Evolutionary conservation across 35 echinoderm and acorn worm species (phyloP).

Genomic region (Hemicentrotus pulcherrimus): DNA sequence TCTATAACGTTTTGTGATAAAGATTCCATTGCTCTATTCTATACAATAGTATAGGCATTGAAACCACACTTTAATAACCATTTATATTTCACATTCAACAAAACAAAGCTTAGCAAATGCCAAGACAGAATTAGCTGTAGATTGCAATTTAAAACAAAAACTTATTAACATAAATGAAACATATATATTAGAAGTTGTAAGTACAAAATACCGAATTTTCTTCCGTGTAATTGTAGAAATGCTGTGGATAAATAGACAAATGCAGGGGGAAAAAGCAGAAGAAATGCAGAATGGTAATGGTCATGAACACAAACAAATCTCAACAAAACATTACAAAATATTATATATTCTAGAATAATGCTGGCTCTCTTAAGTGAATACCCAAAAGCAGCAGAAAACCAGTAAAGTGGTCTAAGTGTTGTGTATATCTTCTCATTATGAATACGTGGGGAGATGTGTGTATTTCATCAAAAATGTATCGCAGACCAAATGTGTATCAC

Average conservation of each 20-base stretch:
- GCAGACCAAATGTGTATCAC: no score
- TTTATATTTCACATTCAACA: not conserved
- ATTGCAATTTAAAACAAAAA: conserved; percentile 3
- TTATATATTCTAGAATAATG: conserved; percentile 6
- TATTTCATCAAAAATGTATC: no score
- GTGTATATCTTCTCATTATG: not conserved
- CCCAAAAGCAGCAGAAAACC: not conserved
- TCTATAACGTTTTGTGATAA: not conserved
- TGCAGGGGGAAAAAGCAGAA: conserved; percentile 52
- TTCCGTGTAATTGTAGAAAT: conserved; percentile 45
- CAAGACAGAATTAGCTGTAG: not conserved
- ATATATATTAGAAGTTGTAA: conserved; percentile 26
- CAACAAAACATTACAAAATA: conserved; percentile 15
- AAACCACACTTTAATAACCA: not conserved
- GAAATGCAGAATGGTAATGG: conserved; percentile 40
- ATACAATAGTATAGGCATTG: not conserved
- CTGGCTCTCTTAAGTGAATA: not conserved
- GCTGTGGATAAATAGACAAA: conserved; percentile 45
- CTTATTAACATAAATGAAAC: not conserved
- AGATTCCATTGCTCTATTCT: not conserved
- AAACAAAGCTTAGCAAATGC: not conserved
- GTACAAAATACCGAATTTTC: conserved; percentile 52
- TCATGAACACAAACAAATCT: conserved; percentile 15
- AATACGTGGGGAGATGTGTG: not conserved
- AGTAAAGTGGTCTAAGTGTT: not conserved